Conservation (phyloP, 2,888 invertebrate genomes). For the Plutella xylostella region DNA sequence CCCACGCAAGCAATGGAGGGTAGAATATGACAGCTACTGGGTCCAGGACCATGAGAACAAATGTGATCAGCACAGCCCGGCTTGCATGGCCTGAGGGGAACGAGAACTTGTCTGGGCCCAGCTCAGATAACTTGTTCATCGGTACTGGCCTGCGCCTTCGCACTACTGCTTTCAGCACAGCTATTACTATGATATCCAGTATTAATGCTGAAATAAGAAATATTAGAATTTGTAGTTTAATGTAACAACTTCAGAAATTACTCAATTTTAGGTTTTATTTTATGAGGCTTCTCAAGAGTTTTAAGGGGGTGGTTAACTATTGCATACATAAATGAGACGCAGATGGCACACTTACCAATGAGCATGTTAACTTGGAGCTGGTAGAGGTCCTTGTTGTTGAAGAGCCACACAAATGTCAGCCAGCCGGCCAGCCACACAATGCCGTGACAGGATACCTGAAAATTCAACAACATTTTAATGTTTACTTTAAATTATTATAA, state of each 20-base stretch:
- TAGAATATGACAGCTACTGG: constrained; percentile 72
- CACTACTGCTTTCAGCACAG: constrained; percentile 80
- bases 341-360: constrained; percentile 79
- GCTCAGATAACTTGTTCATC: constrained; percentile 75
- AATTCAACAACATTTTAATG: not conserved
- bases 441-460: constrained; percentile 69
- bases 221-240: too few relatives aligned
- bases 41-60: constrained; percentile 76
- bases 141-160: constrained; percentile 81
- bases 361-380: constrained; percentile 89
- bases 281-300: too few relatives aligned
- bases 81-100: constrained; percentile 98
- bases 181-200: constrained; percentile 83
- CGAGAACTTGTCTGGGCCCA: constrained; percentile 88
- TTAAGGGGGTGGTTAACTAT: too few relatives aligned
- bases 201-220: constrained; percentile 84
- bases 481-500: too few relatives aligned
- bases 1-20: constrained; percentile 80
- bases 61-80: constrained; percentile 80
- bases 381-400: constrained; percentile 75
- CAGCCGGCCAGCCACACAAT: constrained; percentile 85
- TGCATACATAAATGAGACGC: too few relatives aligned
- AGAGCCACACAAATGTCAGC: constrained; percentile 82
- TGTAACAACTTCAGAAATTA: too few relatives aligned
- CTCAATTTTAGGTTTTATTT: too few relatives aligned